Evolutionary conservation across 1,140 invertebrate genomes (phyloP).

Genomic region (Saccostrea cuccullata): DNA sequence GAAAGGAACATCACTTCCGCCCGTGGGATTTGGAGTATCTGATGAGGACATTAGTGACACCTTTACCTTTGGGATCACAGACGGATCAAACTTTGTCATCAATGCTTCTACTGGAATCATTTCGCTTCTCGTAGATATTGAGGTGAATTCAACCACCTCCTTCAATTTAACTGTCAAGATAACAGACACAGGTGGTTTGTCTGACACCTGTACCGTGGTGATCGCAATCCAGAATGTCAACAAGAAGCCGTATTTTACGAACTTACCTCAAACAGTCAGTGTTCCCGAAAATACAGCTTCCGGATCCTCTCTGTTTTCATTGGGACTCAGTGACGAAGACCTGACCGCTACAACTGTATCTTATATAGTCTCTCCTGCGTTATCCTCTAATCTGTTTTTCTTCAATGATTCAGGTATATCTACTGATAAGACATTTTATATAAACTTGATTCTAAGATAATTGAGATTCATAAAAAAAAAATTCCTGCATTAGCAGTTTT

Average conservation of each 20-base stretch:
- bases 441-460: no score
- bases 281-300: slow-evolving; percentile 4
- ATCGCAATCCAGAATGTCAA: slow-evolving; percentile 18
- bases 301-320: not conserved
- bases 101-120: not conserved
- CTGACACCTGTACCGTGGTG: not conserved
- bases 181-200: not conserved
- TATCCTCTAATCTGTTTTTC: not conserved
- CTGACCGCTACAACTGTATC: not conserved
- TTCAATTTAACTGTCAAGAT: not conserved
- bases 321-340: not conserved
- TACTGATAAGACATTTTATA: no score
- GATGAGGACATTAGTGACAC: not conserved
- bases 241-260: slow-evolving; percentile 3
- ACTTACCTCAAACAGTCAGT: slow-evolving; percentile 16
- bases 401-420: not conserved
- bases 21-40: not conserved
- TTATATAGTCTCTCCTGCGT: not conserved
- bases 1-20: not conserved
- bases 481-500: no score
- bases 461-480: no score
- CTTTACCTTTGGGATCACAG: not conserved
- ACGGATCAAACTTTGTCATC: slow-evolving; percentile 26
- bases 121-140: not conserved
- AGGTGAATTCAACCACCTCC: not conserved